These are phyloP conservation scores for Carassius auratus DNA, from an alignment of 2,113 vertebrate genomes.

Conservation along the genomic window DNA sequence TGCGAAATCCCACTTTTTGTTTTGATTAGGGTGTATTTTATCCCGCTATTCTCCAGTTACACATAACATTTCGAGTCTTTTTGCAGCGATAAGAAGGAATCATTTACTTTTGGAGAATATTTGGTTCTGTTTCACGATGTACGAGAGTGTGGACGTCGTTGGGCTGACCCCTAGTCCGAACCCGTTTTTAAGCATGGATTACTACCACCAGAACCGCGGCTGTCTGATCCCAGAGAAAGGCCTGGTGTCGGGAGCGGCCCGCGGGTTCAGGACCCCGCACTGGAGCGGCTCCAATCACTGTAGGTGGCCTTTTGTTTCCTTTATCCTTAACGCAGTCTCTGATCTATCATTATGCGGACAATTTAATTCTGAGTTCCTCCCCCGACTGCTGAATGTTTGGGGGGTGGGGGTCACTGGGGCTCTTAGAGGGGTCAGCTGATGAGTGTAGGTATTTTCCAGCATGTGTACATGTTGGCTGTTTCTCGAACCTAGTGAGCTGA, in stretches of 20 bases:
- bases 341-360: constrained; percentile 18
- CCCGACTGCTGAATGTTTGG: background rate
- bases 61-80: background rate
- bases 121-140: constrained; percentile 70
- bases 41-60: background rate
- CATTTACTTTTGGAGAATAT: background rate
- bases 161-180: constrained; percentile 73
- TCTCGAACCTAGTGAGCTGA: background rate
- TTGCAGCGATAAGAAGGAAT: background rate
- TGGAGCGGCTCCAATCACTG: constrained; percentile 85
- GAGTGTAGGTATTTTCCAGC: constrained; percentile 25
- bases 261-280: constrained; percentile 70
- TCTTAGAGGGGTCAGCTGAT: constrained; percentile 39
- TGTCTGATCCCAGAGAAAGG: constrained; percentile 79
- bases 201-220: constrained; percentile 79
- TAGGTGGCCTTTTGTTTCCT: constrained; percentile 68
- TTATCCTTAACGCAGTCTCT: constrained; percentile 9
- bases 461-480: background rate
- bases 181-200: constrained; percentile 81
- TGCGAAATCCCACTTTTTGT: background rate
- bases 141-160: constrained; percentile 82
- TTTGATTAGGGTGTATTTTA: too few relatives aligned
- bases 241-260: constrained; percentile 67
- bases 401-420: constrained; percentile 12
- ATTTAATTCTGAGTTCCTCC: background rate